phyloP scores from a whole-genome alignment of 2,888 invertebrate species.

The Amphimallon solstitiale region DNA sequence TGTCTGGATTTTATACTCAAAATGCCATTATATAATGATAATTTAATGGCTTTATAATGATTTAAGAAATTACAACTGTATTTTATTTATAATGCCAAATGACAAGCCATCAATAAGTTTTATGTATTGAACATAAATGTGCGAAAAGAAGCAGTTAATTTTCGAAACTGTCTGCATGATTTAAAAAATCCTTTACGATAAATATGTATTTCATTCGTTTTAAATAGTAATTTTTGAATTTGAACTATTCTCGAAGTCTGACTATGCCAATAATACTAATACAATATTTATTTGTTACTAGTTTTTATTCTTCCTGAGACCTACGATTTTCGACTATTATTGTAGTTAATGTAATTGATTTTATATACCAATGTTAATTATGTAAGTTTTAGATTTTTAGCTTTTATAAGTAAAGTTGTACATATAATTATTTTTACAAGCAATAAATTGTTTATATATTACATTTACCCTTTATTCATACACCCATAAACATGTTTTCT shows the following conservation, averaged over 20 bases:
- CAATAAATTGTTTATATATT: constrained; percentile 33
- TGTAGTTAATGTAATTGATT: constrained; percentile 14
- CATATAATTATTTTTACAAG: constrained; percentile 30
- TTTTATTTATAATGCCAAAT: too few relatives aligned
- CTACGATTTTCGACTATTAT: constrained; percentile 1
- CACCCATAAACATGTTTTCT: constrained; percentile 5
- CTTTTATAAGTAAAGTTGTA: constrained; percentile 29
- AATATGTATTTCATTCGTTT: constrained; percentile 14
- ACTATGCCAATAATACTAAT: constrained; percentile 32
- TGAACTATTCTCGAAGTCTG: constrained; percentile 28
- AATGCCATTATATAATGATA: too few relatives aligned
- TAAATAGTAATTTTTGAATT: constrained; percentile 9
- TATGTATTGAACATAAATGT: too few relatives aligned
- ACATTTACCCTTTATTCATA: constrained; percentile 17
- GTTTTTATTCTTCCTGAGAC: constrained; percentile 2
- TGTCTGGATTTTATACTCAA: too few relatives aligned
- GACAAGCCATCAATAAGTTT: too few relatives aligned
- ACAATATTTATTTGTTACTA: constrained; percentile 31
- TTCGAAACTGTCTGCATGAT: too few relatives aligned
- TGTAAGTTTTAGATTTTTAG: constrained; percentile 29
- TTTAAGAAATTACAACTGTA: too few relatives aligned
- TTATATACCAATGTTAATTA: constrained; percentile 41
- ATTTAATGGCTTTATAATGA: too few relatives aligned
- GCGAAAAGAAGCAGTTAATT: too few relatives aligned
- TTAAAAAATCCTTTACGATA: background rate